Evolutionary conservation across 2,113 vertebrate species (phyloP).

Genomic region (Alouatta palliata): DNA sequence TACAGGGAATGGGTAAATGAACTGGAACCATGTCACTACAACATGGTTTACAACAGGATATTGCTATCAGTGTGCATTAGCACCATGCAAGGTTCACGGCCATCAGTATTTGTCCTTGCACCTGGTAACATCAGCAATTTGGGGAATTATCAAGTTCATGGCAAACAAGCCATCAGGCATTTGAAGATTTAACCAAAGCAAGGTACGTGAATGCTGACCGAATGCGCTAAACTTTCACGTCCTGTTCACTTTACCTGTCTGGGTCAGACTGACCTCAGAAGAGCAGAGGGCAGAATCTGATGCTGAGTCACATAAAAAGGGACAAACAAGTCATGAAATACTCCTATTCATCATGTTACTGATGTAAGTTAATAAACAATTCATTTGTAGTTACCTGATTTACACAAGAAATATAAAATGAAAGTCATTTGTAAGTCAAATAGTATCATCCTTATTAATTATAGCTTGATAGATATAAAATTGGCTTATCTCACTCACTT

Average conservation of each 20-base stretch:
- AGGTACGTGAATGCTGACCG: neutral
- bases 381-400: slow-evolving; percentile 31
- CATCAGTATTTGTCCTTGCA: neutral
- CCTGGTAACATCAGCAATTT: neutral
- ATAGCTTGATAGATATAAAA: neutral
- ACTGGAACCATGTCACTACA: neutral
- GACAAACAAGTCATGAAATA: neutral
- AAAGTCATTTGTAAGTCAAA: neutral
- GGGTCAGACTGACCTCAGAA: slow-evolving; percentile 57
- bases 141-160: neutral
- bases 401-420: neutral
- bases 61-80: neutral
- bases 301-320: neutral
- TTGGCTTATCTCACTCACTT: neutral
- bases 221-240: neutral
- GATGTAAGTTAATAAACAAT: neutral
- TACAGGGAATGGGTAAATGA: neutral
- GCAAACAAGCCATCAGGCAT: neutral
- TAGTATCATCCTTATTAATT: neutral
- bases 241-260: slow-evolving; percentile 62
- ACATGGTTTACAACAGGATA: neutral
- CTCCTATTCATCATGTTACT: neutral
- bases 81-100: neutral
- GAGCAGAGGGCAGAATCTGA: slow-evolving; percentile 52
- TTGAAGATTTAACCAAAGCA: neutral